Evolutionary conservation across 64 coral and sea anemone genomes (phyloP).

Genomic region (Pocillopora damicornis): DNA sequence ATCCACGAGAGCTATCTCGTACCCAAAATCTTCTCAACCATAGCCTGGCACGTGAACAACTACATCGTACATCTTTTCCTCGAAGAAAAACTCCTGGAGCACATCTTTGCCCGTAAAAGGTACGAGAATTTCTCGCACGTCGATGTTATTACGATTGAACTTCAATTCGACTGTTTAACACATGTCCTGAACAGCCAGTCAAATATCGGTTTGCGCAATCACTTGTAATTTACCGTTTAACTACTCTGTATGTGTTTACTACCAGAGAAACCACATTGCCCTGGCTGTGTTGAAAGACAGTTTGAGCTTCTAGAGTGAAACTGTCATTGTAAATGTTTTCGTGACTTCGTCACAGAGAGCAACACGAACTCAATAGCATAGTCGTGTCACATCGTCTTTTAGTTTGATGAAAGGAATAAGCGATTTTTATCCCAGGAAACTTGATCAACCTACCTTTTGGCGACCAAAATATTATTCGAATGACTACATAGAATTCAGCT

Average conservation of each 20-base stretch:
- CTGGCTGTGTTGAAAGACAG: slow-evolving; percentile 17
- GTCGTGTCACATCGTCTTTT: too few species aligned
- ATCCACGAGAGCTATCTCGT: background rate
- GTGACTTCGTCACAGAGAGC: background rate
- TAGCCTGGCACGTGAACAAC: background rate
- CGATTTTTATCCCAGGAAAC: too few species aligned
- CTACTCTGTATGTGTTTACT: background rate
- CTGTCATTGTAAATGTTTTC: background rate
- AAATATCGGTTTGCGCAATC: background rate
- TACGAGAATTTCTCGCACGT: background rate
- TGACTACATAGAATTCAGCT: too few species aligned
- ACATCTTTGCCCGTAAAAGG: background rate
- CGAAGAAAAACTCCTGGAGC: background rate
- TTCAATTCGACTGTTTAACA: background rate
- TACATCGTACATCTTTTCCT: background rate
- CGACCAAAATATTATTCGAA: too few species aligned
- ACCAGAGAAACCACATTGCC: background rate
- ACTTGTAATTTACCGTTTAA: background rate
- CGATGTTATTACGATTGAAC: background rate
- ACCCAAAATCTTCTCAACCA: background rate
- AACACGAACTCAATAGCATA: background rate
- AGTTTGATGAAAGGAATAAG: too few species aligned
- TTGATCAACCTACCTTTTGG: too few species aligned
- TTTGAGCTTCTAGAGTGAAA: background rate
- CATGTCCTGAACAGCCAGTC: background rate